Conservation (phyloP, 2,797 vertebrate species). For the Liasis olivaceus region DNA sequence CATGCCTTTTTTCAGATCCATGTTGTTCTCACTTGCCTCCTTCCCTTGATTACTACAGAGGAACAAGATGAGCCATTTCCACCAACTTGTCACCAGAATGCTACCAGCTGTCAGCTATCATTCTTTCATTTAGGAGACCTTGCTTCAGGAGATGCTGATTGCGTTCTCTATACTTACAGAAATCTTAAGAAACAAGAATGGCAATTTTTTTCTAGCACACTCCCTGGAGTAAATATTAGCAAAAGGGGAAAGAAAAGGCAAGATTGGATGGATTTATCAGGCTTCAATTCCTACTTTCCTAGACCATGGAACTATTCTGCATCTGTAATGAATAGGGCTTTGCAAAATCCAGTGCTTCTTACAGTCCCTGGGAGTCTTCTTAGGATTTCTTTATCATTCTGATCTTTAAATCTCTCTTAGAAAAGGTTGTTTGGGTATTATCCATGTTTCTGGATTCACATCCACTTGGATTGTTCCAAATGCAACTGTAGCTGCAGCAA, state of each 20-base stretch:
- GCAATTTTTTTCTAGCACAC: background rate
- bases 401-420: background rate
- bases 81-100: background rate
- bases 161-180: background rate
- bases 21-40: background rate
- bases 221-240: background rate
- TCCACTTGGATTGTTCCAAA: constrained; percentile 17
- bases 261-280: background rate
- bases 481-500: background rate
- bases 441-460: background rate
- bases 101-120: background rate
- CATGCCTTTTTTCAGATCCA: background rate
- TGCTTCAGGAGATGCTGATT: background rate
- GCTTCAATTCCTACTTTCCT: background rate
- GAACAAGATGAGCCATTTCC: background rate
- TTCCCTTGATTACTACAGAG: background rate
- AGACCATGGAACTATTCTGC: background rate
- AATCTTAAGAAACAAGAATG: background rate
- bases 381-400: background rate
- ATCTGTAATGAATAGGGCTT: background rate
- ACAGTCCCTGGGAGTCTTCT: background rate
- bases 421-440: constrained; percentile 20
- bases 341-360: background rate
- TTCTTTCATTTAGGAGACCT: background rate
- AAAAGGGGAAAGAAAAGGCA: background rate